Conservation (phyloP, 2,113 vertebrate species). For the Caranx ignobilis region DNA sequence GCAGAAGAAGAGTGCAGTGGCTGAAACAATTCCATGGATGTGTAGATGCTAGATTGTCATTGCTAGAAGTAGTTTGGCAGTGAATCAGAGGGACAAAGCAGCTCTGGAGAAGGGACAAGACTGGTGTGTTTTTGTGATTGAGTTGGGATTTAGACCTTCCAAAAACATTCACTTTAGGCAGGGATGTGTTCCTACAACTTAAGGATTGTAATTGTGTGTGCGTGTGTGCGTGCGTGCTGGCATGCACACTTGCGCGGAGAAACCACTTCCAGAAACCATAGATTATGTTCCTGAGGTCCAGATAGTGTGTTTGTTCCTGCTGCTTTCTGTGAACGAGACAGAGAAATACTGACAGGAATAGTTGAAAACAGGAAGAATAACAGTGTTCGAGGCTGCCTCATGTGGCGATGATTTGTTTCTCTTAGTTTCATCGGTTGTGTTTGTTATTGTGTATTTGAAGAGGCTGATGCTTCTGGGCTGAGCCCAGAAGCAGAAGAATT, state of each 20-base stretch:
- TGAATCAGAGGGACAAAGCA: not conserved
- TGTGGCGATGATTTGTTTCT: not conserved
- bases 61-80: not conserved
- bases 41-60: not conserved
- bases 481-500: not conserved
- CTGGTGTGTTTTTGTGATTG: not conserved
- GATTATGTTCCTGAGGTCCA: slow-evolving; percentile 20
- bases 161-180: slow-evolving; percentile 5
- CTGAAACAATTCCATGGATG: not conserved
- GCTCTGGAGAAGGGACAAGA: not conserved
- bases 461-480: not conserved
- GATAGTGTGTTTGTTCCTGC: slow-evolving; percentile 32
- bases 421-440: not conserved
- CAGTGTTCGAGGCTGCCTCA: not conserved
- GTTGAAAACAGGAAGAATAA: not conserved
- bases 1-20: slow-evolving; percentile 6
- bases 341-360: slow-evolving; percentile 4
- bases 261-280: slow-evolving; percentile 40
- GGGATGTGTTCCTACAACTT: slow-evolving; percentile 5
- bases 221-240: slow-evolving; percentile 19
- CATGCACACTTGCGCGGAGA: slow-evolving; percentile 2
- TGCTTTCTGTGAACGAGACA: slow-evolving; percentile 5
- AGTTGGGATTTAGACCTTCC: not conserved
- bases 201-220: slow-evolving; percentile 3
- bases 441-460: not conserved